Conservation (phyloP, 92 coral and sea anemone species). For the Desmophyllum pertusum region DNA sequence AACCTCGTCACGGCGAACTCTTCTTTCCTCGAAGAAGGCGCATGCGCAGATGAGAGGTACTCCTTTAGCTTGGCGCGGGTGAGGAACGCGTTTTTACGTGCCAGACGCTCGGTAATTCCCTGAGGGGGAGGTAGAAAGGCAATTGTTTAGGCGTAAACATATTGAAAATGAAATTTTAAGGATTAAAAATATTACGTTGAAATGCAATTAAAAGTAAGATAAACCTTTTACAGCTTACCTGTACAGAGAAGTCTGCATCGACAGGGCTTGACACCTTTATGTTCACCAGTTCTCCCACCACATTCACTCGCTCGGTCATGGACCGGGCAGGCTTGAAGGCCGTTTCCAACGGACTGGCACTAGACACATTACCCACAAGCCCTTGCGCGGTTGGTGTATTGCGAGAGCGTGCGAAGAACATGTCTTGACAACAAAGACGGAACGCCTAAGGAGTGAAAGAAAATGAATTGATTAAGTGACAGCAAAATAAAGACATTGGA, state of each 20-base stretch:
- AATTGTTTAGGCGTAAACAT: neutral
- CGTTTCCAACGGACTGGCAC: slow-evolving; percentile 78
- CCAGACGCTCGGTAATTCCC: slow-evolving; percentile 88
- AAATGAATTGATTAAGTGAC: neutral
- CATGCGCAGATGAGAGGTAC: slow-evolving; percentile 85
- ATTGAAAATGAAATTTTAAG: neutral
- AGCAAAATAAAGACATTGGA: neutral
- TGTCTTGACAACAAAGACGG: slow-evolving; percentile 95
- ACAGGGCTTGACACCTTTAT: slow-evolving; percentile 86
- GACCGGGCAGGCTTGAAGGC: slow-evolving; percentile 85
- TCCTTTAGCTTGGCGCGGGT: slow-evolving; percentile 92
- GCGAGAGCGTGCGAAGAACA: slow-evolving; percentile 98
- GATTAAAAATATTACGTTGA: neutral
- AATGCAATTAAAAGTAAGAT: neutral
- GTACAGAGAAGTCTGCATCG: slow-evolving; percentile 87
- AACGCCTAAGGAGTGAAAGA: slow-evolving; percentile 67
- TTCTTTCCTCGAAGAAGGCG: slow-evolving; percentile 80
- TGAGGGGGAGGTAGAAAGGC: slow-evolving; percentile 15
- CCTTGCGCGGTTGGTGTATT: slow-evolving; percentile 68
- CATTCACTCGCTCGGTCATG: slow-evolving; percentile 89
- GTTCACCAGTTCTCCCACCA: slow-evolving; percentile 96
- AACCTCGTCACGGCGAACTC: slow-evolving; percentile 87
- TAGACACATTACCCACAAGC: slow-evolving; percentile 60
- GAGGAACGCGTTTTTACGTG: slow-evolving; percentile 93
- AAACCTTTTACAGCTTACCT: slow-evolving; percentile 50